Evolutionary conservation across 2,797 vertebrate genomes (phyloP).

Genomic region (Arrhamphus sclerolepis): DNA sequence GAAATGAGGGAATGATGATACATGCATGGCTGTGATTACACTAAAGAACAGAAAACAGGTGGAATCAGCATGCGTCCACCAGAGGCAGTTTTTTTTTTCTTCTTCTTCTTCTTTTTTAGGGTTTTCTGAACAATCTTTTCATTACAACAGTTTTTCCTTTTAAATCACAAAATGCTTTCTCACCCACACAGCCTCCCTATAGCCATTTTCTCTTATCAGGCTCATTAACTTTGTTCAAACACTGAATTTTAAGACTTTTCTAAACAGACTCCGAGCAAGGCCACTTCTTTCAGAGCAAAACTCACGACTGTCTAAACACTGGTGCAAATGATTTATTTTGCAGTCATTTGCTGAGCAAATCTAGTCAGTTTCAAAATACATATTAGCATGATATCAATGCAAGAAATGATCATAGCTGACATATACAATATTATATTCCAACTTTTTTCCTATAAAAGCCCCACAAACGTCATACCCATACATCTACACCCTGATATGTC

Average conservation of each 20-base stretch:
- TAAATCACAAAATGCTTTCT: slow-evolving; percentile 35
- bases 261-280: slow-evolving; percentile 17
- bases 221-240: slow-evolving; percentile 47
- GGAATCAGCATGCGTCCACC: slow-evolving; percentile 47
- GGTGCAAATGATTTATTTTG: slow-evolving; percentile 59
- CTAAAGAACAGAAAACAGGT: slow-evolving; percentile 77
- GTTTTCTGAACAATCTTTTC: slow-evolving; percentile 35
- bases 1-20: slow-evolving; percentile 71
- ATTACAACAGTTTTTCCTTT: slow-evolving; percentile 21
- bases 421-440: slow-evolving; percentile 18
- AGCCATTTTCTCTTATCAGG: slow-evolving; percentile 33
- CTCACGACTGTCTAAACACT: slow-evolving; percentile 40
- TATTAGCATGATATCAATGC: slow-evolving; percentile 62
- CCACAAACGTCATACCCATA: slow-evolving; percentile 40
- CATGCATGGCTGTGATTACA: slow-evolving; percentile 64
- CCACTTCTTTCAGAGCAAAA: slow-evolving; percentile 41
- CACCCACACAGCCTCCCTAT: slow-evolving; percentile 29
- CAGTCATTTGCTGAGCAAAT: slow-evolving; percentile 69
- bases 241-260: slow-evolving; percentile 47
- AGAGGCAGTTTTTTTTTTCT: slow-evolving; percentile 57
- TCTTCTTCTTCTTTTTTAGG: slow-evolving; percentile 24
- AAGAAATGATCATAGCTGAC: slow-evolving; percentile 62
- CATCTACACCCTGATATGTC: slow-evolving; percentile 60
- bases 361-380: slow-evolving; percentile 45
- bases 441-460: slow-evolving; percentile 37